phyloP scores from a whole-genome alignment of 1,140 invertebrate species.

The Rhyacophila brunnea region DNA sequence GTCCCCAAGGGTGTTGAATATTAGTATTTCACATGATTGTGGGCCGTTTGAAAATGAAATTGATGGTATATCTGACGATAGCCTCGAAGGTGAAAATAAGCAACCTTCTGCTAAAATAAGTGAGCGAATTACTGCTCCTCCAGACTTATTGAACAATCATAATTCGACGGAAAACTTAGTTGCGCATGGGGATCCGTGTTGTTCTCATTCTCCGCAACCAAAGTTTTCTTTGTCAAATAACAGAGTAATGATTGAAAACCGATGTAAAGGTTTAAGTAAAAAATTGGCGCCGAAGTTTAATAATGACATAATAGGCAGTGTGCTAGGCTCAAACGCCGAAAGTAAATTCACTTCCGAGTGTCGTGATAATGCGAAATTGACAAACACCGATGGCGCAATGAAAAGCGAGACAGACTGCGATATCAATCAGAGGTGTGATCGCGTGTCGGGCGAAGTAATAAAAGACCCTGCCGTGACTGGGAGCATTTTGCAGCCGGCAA shows the following conservation, averaged over 20 bases:
- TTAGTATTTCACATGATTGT: conserved; percentile 31
- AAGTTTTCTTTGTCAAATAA: not conserved
- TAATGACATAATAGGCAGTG: conserved; percentile 5
- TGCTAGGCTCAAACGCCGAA: not conserved
- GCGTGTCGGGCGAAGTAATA: conserved; percentile 18
- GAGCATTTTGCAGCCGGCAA: conserved; percentile 16
- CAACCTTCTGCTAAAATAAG: not conserved
- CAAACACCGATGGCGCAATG: conserved; percentile 10
- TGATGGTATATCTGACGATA: conserved; percentile 31
- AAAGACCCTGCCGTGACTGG: conserved; percentile 17
- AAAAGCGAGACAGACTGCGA: conserved; percentile 14
- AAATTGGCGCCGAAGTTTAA: not conserved
- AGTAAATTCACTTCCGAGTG: conserved; percentile 2
- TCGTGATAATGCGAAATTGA: conserved; percentile 9
- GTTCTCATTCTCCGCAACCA: not conserved
- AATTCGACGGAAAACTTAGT: conserved; percentile 21
- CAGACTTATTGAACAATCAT: conserved; percentile 31
- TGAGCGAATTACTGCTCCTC: conserved; percentile 7
- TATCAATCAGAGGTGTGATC: conserved; percentile 10
- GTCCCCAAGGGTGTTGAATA: conserved; percentile 25
- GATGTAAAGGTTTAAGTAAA: no score
- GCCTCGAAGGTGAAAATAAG: conserved; percentile 19
- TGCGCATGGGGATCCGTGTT: conserved; percentile 1
- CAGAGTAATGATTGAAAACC: not conserved
- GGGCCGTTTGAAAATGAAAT: conserved; percentile 23